Percentiles rank a stretch among this genome's conserved stretches.
phyloP scores from a whole-genome alignment of 2,888 invertebrate genomes.

The Philopedon plagiatum region DNA sequence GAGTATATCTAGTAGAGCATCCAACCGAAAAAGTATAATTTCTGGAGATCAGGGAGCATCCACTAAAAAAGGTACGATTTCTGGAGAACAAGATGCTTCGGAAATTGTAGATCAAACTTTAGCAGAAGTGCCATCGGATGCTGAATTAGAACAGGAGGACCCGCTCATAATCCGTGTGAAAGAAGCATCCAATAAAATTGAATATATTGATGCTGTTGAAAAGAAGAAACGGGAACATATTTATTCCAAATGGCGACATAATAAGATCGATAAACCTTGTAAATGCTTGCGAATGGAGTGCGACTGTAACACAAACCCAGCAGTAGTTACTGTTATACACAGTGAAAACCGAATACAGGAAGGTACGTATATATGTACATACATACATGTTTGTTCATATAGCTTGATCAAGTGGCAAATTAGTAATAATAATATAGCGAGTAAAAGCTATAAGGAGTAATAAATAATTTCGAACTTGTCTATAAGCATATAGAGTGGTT shows the following conservation, averaged over 20 bases:
- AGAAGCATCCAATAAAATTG: conserved; percentile 36
- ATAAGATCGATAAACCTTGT: conserved; percentile 40
- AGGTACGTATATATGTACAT: too few species aligned
- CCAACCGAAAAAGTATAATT: too few species aligned
- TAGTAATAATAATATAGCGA: too few species aligned
- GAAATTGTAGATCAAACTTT: not conserved
- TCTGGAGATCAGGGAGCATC: too few species aligned
- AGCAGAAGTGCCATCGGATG: not conserved
- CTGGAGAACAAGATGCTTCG: not conserved
- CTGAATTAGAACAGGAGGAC: not conserved
- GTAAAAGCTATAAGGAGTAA: too few species aligned
- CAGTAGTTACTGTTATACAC: conserved; percentile 22
- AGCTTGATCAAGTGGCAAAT: too few species aligned
- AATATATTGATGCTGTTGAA: conserved; percentile 51
- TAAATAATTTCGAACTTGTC: too few species aligned
- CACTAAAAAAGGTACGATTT: not conserved
- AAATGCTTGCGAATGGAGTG: conserved; percentile 43
- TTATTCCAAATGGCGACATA: conserved; percentile 53
- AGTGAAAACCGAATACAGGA: not conserved
- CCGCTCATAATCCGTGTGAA: conserved; percentile 8
- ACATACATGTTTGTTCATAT: too few species aligned
- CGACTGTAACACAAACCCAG: conserved; percentile 52
- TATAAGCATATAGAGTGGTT: too few species aligned
- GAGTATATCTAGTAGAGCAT: too few species aligned
- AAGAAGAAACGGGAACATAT: conserved; percentile 48